Conservation (phyloP, 2,888 invertebrate species). For the Andrena haemorrhoa region DNA sequence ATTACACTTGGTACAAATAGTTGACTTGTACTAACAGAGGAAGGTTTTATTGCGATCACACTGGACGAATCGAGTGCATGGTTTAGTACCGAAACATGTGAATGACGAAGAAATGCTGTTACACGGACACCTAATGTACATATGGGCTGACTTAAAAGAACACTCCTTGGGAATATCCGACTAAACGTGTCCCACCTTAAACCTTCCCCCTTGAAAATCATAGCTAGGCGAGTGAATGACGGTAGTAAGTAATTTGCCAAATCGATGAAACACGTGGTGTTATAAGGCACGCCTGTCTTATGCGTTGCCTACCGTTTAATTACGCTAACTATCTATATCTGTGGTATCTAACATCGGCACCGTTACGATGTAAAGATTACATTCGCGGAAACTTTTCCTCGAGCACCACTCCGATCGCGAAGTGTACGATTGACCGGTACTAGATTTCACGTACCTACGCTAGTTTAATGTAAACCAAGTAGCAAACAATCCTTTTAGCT, state of each 20-base stretch:
- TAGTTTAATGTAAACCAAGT: slow-evolving; percentile 80
- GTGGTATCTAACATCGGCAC: neutral
- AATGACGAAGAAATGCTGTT: neutral
- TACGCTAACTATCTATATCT: slow-evolving; percentile 6
- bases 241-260: neutral
- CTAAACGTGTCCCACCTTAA: neutral
- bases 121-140: neutral
- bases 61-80: neutral
- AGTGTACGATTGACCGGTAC: slow-evolving; percentile 14
- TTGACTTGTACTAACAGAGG: slow-evolving; percentile 4
- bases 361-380: slow-evolving; percentile 25
- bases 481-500: slow-evolving; percentile 31
- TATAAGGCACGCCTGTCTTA: neutral
- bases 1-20: slow-evolving; percentile 50
- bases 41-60: slow-evolving; percentile 8
- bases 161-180: neutral
- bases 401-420: slow-evolving; percentile 39
- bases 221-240: neutral
- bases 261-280: neutral
- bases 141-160: neutral
- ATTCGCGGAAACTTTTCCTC: slow-evolving; percentile 17
- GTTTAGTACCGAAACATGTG: neutral
- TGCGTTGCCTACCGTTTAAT: neutral
- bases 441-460: slow-evolving; percentile 41
- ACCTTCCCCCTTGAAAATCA: slow-evolving; percentile 3